These are phyloP conservation scores for Lithophane semibrunnea DNA, from an alignment of 2,888 invertebrate genomes.

Conservation along the genomic window DNA sequence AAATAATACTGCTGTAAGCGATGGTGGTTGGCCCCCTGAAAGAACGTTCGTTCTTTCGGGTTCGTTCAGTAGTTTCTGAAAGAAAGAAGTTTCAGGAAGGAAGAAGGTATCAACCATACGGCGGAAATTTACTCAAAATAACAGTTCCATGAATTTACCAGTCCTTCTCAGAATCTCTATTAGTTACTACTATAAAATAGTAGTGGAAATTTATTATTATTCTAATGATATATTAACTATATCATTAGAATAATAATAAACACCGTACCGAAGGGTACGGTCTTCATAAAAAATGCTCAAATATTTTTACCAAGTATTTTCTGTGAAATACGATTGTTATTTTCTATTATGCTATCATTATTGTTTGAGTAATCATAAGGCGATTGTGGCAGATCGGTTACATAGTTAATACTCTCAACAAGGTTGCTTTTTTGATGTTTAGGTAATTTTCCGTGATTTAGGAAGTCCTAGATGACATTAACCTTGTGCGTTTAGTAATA, in stretches of 20 bases:
- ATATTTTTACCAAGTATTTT: neutral
- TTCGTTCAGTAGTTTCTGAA: too few species aligned
- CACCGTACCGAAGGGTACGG: neutral
- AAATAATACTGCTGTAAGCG: too few species aligned
- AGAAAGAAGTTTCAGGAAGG: too few species aligned
- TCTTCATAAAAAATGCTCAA: neutral
- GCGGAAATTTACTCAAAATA: neutral
- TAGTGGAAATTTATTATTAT: too few species aligned
- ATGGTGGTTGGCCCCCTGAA: too few species aligned
- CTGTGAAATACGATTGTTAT: slow-evolving; percentile 10
- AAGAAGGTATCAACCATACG: too few species aligned
- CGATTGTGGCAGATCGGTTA: slow-evolving; percentile 21
- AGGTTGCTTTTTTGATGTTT: slow-evolving; percentile 17
- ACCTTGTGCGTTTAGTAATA: slow-evolving; percentile 18
- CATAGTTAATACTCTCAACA: slow-evolving; percentile 17
- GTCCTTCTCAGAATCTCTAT: neutral
- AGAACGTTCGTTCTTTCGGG: too few species aligned
- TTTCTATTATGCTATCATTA: slow-evolving; percentile 7
- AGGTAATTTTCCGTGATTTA: slow-evolving; percentile 25
- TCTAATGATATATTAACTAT: too few species aligned
- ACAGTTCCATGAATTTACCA: neutral
- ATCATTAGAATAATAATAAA: too few species aligned
- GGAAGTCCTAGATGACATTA: slow-evolving; percentile 12
- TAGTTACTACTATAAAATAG: neutral
- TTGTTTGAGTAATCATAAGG: slow-evolving; percentile 42